Conservation (phyloP, 2,797 vertebrate species). For the Psittacula derbiana region DNA sequence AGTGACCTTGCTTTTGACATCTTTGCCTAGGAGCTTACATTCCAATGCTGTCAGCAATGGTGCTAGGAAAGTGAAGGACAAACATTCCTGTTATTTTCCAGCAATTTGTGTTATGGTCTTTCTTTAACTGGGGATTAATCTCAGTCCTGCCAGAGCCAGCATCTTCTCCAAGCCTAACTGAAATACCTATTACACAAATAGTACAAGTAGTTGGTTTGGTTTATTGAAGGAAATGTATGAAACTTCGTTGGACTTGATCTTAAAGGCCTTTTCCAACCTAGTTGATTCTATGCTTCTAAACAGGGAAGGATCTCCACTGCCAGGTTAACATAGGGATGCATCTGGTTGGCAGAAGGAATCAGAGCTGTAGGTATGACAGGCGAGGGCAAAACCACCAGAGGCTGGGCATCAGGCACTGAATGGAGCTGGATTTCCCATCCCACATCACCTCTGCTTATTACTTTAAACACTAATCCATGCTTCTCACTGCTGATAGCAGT, state of each 20-base stretch:
- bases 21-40: not conserved
- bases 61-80: not conserved
- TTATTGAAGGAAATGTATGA: not conserved
- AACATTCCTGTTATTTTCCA: not conserved
- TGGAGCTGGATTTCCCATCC: not conserved
- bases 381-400: not conserved
- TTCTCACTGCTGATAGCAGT: not conserved
- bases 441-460: not conserved
- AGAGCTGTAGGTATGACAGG: not conserved
- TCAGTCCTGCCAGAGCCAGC: not conserved
- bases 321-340: not conserved
- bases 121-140: not conserved
- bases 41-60: not conserved
- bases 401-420: not conserved
- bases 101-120: not conserved
- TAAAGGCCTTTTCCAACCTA: not conserved
- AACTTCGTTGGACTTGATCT: not conserved
- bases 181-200: not conserved
- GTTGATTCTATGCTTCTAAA: not conserved
- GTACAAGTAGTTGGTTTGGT: not conserved
- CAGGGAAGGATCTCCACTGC: not conserved
- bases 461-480: not conserved
- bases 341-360: not conserved
- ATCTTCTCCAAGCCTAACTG: not conserved
- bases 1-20: not conserved